Evolutionary conservation across 2,113 vertebrate species (phyloP).

Genomic region (Albula goreensis): DNA sequence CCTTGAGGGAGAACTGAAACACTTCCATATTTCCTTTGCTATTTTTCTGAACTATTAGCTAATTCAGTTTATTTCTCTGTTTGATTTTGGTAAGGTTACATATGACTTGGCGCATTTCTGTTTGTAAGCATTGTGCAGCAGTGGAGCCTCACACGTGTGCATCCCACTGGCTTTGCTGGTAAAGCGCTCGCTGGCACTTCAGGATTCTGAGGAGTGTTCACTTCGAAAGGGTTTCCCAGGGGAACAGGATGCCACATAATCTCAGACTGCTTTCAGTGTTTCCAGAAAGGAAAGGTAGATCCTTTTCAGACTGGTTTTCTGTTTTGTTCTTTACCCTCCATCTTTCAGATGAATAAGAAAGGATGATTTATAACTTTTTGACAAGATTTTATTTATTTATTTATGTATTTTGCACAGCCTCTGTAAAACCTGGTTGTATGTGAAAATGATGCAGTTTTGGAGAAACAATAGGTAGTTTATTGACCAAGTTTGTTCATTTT

Average conservation of each 20-base stretch:
- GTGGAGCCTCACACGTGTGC: neutral
- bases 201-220: neutral
- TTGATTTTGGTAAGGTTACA: slow-evolving; percentile 38
- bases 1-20: too few species aligned
- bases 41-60: too few species aligned
- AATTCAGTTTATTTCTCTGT: slow-evolving; percentile 26
- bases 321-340: neutral
- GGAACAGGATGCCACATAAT: neutral
- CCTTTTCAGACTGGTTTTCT: neutral
- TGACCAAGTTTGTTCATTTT: neutral
- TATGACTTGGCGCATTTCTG: neutral
- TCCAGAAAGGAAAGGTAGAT: neutral
- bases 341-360: neutral
- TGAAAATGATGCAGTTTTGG: slow-evolving; percentile 1
- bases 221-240: neutral
- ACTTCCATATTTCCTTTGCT: too few species aligned
- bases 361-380: too few species aligned
- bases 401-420: slow-evolving; percentile 38
- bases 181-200: slow-evolving; percentile 24
- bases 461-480: neutral
- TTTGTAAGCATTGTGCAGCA: too few species aligned
- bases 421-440: slow-evolving; percentile 49
- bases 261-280: neutral
- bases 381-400: too few species aligned
- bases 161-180: slow-evolving; percentile 3